A percentile compares a stretch with the other conserved stretches of the same genome.
phyloP scores from a whole-genome alignment of 2,888 invertebrate species.

The Ophonus ardosiacus region DNA sequence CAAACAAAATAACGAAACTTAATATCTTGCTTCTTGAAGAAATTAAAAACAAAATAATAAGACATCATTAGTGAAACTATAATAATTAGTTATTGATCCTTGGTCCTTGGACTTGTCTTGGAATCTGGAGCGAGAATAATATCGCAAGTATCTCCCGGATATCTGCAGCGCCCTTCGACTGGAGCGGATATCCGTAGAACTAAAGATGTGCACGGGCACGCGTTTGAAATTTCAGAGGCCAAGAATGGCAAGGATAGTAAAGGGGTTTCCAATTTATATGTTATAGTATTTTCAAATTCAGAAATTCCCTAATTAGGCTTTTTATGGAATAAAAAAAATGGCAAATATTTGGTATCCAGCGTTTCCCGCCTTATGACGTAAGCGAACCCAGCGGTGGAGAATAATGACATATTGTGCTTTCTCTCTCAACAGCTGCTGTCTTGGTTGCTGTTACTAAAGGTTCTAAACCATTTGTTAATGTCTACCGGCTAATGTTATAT shows the following conservation, averaged over 20 bases:
- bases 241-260: neutral
- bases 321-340: no score
- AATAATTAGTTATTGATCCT: conserved; percentile 28
- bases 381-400: no score
- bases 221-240: conserved; percentile 4
- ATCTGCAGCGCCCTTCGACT: conserved; percentile 1
- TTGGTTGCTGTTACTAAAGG: no score
- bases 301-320: no score
- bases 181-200: conserved; percentile 1
- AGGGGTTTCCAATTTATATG: neutral
- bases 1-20: neutral
- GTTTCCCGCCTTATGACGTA: no score
- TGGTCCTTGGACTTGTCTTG: neutral
- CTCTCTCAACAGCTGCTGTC: no score
- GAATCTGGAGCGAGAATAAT: conserved; percentile 12
- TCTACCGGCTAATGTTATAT: no score
- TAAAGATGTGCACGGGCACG: neutral
- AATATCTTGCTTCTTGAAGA: neutral
- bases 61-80: conserved; percentile 3
- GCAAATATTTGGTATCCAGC: no score
- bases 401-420: no score
- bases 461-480: no score
- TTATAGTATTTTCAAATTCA: no score
- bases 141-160: conserved; percentile 23
- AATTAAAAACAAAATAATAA: conserved; percentile 11